Evolutionary conservation across 2,888 invertebrate genomes (phyloP), one percentile per base, ranked within the genome.

Genomic region (Pseudoips prasinana): DNA sequence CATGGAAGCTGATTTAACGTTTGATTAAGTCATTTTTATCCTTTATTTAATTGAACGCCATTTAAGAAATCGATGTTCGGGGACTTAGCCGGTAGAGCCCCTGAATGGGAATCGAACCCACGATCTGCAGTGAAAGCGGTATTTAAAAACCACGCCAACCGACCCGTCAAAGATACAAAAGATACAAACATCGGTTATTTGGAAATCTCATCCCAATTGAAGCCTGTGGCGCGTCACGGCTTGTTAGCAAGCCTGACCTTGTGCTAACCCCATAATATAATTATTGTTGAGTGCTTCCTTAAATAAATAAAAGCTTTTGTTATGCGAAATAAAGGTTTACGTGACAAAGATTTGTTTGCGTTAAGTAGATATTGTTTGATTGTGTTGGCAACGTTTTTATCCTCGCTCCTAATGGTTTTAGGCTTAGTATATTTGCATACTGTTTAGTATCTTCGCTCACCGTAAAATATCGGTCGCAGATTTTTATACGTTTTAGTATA

Each of bases 301-400:
- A 68, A 70, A 72, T 73, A 73, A 72, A 75, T 70, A 74, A 72
- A 68, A 58, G 67, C 65, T 64, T 69, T 73, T 74, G 69, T 78
- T 66, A 64, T 58, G 52, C 53, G 43, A 64, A 73, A 68, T 67
- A 58, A 63, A 61, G 54, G 48, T 57, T 64, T 28, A 50, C 50
- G 46, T 51, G 52, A 51, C 46, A 33, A 41, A 58, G 64, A 64
- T 64, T 67, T 61, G 58, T 53, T 56, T 54, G 41, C 46, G 39
- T 27, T 23, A 7, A 22, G 34, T n/a, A n/a, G n/a, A 2, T 43
- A 41, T 41, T 46, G 35, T 36, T 29, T 18, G 31, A 58, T 46
- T 49, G 46, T 44, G 35, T 32, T 32, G 18, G 40, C 33, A 45
- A 36, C 46, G 39, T 36, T 49, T 45, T 33, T 27, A 45, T 41